Conservation (phyloP, 2,797 vertebrate species). For the Urocyon cinereoargenteus region DNA sequence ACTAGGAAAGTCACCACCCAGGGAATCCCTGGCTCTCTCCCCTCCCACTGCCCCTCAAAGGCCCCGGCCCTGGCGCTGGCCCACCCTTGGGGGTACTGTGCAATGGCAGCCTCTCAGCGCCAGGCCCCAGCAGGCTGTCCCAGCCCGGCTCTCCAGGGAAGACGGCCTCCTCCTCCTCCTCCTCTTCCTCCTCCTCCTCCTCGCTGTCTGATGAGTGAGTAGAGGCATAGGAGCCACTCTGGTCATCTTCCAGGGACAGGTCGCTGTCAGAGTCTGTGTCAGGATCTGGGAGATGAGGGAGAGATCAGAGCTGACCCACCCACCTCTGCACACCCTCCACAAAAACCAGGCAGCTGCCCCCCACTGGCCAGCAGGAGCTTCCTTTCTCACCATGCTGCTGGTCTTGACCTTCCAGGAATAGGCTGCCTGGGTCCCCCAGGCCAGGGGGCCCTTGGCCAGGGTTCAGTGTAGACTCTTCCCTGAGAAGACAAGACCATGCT, state of each 20-base stretch:
- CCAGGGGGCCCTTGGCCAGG: constrained; percentile 90
- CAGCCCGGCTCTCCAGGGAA: constrained; percentile 91
- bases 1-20: background rate
- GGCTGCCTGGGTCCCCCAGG: constrained; percentile 89
- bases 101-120: constrained; percentile 86
- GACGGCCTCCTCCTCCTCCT: constrained; percentile 91
- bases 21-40: background rate
- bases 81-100: constrained; percentile 89
- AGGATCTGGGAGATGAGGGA: constrained; percentile 86
- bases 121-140: constrained; percentile 92
- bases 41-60: background rate
- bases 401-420: constrained; percentile 91
- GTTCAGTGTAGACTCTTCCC: constrained; percentile 92
- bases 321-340: background rate
- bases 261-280: constrained; percentile 97
- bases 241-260: constrained; percentile 95
- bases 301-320: constrained; percentile 39
- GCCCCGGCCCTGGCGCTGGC: constrained; percentile 31
- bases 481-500: constrained; percentile 74
- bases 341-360: background rate
- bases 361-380: background rate
- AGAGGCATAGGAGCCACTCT: constrained; percentile 95
- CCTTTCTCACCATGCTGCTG: constrained; percentile 88
- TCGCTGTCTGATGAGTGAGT: constrained; percentile 97
- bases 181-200: constrained; percentile 92